Evolutionary conservation across 2,888 invertebrate genomes (phyloP), one percentile per base, ranked within the genome.

Genomic region (Drosophila maculinotata): DNA sequence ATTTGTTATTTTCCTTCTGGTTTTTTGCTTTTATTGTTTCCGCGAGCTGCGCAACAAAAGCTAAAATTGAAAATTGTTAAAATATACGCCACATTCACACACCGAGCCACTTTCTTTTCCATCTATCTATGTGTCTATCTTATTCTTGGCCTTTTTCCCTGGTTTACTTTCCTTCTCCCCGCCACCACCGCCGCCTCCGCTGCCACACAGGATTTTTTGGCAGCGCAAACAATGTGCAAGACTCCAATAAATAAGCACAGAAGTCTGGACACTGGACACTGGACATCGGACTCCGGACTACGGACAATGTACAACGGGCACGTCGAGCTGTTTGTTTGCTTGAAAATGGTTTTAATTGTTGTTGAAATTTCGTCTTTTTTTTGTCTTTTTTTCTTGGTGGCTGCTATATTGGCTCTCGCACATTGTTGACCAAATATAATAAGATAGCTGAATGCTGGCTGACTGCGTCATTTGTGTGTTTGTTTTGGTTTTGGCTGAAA

Each of bases 51-150:
- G 79, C 45, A 81, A 87, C 83, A 83, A 83, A 83, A 84, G 85
- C 82, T 77, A 75, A 87, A 83, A 84, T 83, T 83, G 85, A 83
- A 83, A 83, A 87, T 79, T 81, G 85, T 81, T 81, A 78, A 81
- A 84, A 83, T 79, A 79, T 79, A 75, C 74, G 52, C 57, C 60
- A 72, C 57, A 60, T 23, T 52, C 60, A 72, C 25, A 51, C 57
- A 64, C 36, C 42, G 44, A 81, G 79, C 73, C 45, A 82, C 85
- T 79, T 80, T 79, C 79, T 58, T 66, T 68, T 60, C 65, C 67
- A 64, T 81, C 65, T 70, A 64, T 81, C 38, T 52, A 14, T 23
- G 31, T 56, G 59, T 53, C 58, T 56, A 44, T 69, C 69, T 54
- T 68, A 64, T 85, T 65, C 72, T 79, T 83, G 81, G 78, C 86